phyloP scores from a whole-genome alignment of 2,888 invertebrate genomes.

The Ectropis crepuscularia region DNA sequence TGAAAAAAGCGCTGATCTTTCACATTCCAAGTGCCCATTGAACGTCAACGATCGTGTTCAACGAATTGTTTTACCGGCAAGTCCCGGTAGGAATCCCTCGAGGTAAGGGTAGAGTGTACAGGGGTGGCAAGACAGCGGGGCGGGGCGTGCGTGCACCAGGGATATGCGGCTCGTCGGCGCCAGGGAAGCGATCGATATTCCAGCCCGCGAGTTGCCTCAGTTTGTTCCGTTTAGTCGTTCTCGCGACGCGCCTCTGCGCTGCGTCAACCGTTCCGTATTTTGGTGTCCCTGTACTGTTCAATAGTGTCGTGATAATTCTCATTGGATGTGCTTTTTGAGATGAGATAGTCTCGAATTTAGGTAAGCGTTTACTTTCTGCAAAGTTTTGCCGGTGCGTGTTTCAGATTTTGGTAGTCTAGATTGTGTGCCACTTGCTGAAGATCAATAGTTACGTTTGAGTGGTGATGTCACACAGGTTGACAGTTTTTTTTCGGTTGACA shows the following conservation, averaged over 20 bases:
- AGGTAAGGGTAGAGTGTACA: conserved; percentile 55
- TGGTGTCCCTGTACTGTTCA: conserved; percentile 54
- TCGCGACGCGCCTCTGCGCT: conserved; percentile 68
- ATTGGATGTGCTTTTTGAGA: conserved; percentile 63
- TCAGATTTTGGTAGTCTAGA: conserved; percentile 18
- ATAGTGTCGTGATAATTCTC: conserved; percentile 60
- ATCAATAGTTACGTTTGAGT: conserved; percentile 64
- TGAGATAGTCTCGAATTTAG: conserved; percentile 71
- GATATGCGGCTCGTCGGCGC: conserved; percentile 82
- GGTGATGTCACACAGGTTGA: conserved; percentile 65
- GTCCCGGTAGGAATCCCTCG: conserved; percentile 46
- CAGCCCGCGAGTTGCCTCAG: conserved; percentile 62
- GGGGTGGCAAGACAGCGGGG: conserved; percentile 65
- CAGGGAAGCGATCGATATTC: conserved; percentile 78
- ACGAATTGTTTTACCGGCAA: conserved; percentile 25
- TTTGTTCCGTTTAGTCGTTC: conserved; percentile 62
- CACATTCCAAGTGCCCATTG: conserved; percentile 10
- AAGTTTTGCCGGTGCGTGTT: neutral
- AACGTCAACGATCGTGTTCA: conserved; percentile 24
- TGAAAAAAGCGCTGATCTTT: conserved; percentile 7
- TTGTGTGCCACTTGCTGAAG: conserved; percentile 39
- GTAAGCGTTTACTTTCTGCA: conserved; percentile 53
- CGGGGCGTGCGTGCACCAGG: conserved; percentile 79
- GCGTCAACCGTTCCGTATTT: conserved; percentile 49
- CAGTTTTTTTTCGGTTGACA: conserved; percentile 40